Base-by-base conservation (phyloP, 2,888 invertebrate species). In the Byasa hedistus region DNA sequence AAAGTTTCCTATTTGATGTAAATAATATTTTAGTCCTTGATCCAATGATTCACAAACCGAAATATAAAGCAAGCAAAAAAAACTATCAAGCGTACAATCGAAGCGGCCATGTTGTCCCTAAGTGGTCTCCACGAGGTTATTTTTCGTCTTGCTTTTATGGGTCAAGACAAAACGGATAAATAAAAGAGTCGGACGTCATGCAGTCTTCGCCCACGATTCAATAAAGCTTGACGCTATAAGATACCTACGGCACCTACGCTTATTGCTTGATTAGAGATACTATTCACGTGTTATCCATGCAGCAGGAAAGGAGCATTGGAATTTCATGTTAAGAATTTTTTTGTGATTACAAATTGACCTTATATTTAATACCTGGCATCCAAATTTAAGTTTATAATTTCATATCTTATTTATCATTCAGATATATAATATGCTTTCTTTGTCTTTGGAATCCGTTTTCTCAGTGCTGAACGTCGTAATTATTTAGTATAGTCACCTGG, bases 121-220 rank as follows among this genome's bases (percentile, higher is more conserved):
- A 67, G 68, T 66, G 64, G 68, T 68, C 65, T 73, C 72, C 70
- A 72, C 75, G 76, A 75, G 75, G 75, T 76, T 75, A 74, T 72
- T 75, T 74, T 75, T 75, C 74, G 74, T 70, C 69, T 74, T 75
- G 71, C 73, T 74, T 79, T 79, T 80, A 78, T 81, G 77, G 82
- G 81, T 81, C 80, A 80, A 79, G 76, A 76, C 75, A 73, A 10
- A 32, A 77, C 71, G 68, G 73, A 75, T 74, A 72, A 76, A 75
- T 75, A 75, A 73, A 75, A 71, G 69, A 69, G 68, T 69, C 67
- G 66, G 71, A 73, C 73, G 75, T 75, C 76, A 74, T 72, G 69
- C 69, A 64, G 73, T 74, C 74, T 67, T 76, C 84, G 81, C 82
- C 83, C 80, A 84, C 84, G 79, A 66, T 71, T 73, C 71, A 80